phyloP scores from a whole-genome alignment of 2,113 vertebrate genomes.

The Eptesicus fuscus region DNA sequence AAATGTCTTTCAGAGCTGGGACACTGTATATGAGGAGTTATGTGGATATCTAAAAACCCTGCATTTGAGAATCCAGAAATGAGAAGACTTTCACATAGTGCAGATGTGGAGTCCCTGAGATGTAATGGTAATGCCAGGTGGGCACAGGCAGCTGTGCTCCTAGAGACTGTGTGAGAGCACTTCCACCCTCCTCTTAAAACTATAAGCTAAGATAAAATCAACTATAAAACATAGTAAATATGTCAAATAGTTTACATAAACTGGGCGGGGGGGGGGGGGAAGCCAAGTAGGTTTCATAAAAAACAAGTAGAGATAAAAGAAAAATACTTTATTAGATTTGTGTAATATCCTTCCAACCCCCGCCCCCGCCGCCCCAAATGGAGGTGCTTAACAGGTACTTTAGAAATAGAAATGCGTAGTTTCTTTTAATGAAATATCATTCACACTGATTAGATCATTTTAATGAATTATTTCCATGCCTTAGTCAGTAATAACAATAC shows the following conservation, averaged over 20 bases:
- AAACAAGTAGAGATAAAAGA: not conserved
- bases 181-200: not conserved
- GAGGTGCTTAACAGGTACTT: not conserved
- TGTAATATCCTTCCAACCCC: not conserved
- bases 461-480: not conserved
- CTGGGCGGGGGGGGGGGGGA: not conserved
- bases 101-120: not conserved
- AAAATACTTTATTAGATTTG: slow-evolving; percentile 6
- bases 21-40: not conserved
- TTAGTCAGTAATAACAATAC: not conserved
- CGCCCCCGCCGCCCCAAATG: not conserved
- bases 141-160: not conserved
- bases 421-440: not conserved
- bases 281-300: not conserved
- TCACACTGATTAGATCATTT: not conserved
- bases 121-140: not conserved
- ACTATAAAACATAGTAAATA: not conserved
- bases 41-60: not conserved
- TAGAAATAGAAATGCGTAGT: slow-evolving; percentile 6
- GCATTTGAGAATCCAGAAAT: not conserved
- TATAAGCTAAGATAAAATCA: not conserved
- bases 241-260: not conserved
- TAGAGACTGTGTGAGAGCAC: not conserved
- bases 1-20: not conserved
- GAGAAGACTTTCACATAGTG: not conserved